Conservation (phyloP, 2,888 invertebrate genomes). For the Lycocerus yunnanus region DNA sequence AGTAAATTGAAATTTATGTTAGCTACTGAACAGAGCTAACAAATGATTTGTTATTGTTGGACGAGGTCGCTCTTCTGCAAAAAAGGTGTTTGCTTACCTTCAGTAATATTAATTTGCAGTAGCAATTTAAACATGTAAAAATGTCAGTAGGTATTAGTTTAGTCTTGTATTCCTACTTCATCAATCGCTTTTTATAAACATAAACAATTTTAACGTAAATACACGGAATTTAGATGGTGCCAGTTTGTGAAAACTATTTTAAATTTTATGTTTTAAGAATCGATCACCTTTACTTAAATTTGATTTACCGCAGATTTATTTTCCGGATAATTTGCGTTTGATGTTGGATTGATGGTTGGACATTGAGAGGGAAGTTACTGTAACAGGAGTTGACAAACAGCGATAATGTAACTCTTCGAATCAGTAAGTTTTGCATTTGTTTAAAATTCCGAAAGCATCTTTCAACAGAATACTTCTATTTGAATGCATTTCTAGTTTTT, state of each 20-base stretch:
- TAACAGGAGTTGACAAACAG: neutral
- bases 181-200: neutral
- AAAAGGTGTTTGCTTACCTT: neutral
- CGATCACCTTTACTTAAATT: neutral
- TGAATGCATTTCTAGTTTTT: too few relatives aligned
- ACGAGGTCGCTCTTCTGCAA: neutral
- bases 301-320: neutral
- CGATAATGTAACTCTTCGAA: too few relatives aligned
- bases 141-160: neutral
- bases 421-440: too few relatives aligned
- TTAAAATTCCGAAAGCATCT: too few relatives aligned
- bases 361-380: neutral
- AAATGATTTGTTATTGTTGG: neutral
- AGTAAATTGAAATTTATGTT: neutral
- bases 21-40: neutral
- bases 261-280: neutral
- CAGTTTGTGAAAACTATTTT: neutral
- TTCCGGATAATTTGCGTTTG: neutral
- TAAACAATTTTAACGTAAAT: neutral
- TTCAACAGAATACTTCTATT: too few relatives aligned
- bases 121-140: neutral
- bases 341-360: neutral
- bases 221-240: neutral
- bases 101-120: neutral
- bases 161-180: neutral